Evolutionary conservation across 1,140 invertebrate species (phyloP), one percentile per base, ranked within the genome.

Genomic region (Zaprionus gabonicus): DNA sequence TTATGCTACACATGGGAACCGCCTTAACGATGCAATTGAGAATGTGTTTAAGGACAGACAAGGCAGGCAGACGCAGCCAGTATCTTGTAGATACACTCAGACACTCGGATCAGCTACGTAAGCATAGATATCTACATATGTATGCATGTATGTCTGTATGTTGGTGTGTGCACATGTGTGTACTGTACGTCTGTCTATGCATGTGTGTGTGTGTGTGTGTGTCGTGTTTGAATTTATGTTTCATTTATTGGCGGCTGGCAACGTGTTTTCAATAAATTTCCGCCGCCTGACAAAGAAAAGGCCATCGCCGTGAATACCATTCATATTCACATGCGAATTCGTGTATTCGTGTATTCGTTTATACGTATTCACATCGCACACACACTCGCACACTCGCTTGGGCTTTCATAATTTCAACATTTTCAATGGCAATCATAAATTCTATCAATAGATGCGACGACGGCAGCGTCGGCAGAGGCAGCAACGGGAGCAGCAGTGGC

Each of bases 401-500:
- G 4, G 31, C 67, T 57, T 88, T 87, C 71, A 87, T 88, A 87
- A 87, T 84, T 84, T 88, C 56, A 58, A 34, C 63, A 71, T 74
- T 80, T 80, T 60, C 69, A 72, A 67, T 71, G 79, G 82, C 82
- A 85, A 88, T 87, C 84, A 88, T 87, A 87, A 88, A 87, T 87
- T 87, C 55, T 78, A 58, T 72, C 73, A 76, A 76, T 72, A 72
- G 74, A 36, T 62, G 57, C 67, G 58, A 64, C 58, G 31, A 23
- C 31, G 31, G 13, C 25, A 20, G 25, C 51, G 51, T 25, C 51
- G 51, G 25, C 64, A 28, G 27, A 10, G 20, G 15, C 31, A 4
- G 17, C 28, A 31, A n/a, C n/a, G 57, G 25, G 23, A 4, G 31
- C 31, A 31, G 31, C 31, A 31, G 9, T 46, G 69, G 20, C 28